Percentiles rank a stretch among this genome's conserved stretches.
Conservation (phyloP, 2,888 invertebrate species). For the Patella depressa region DNA sequence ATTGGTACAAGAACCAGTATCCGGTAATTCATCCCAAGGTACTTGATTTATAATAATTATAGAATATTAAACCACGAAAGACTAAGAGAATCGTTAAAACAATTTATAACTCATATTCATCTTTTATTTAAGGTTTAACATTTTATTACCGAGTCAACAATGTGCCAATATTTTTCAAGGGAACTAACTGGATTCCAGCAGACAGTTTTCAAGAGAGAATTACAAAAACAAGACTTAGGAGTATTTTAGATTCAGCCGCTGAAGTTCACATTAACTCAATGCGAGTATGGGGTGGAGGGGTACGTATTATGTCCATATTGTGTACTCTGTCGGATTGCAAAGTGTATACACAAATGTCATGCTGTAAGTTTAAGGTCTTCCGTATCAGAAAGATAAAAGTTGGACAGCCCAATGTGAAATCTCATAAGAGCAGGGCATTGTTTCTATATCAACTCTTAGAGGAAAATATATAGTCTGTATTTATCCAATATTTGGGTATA, state of each 20-base stretch:
- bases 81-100: too few species aligned
- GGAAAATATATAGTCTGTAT: too few species aligned
- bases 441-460: too few species aligned
- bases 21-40: constrained; percentile 45
- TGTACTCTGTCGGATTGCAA: too few species aligned
- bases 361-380: too few species aligned
- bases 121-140: constrained; percentile 73
- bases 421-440: too few species aligned
- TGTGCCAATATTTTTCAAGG: constrained; percentile 91
- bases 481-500: too few species aligned
- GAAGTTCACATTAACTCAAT: constrained; percentile 91
- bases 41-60: constrained; percentile 29
- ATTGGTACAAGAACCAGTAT: constrained; percentile 80
- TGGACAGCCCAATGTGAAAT: too few species aligned
- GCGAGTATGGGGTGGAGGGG: constrained; percentile 89
- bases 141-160: constrained; percentile 93
- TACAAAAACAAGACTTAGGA: constrained; percentile 75
- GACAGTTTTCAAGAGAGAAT: constrained; percentile 85
- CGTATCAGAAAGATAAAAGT: too few species aligned
- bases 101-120: too few species aligned
- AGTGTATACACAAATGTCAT: too few species aligned
- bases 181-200: constrained; percentile 93
- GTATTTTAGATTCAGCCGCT: constrained; percentile 79
- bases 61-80: too few species aligned
- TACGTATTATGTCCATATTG: constrained; percentile 35